Evolutionary conservation across 1,140 invertebrate genomes (phyloP), one percentile per base, ranked within the genome.

Genomic region (Heliconius nattereri): DNA sequence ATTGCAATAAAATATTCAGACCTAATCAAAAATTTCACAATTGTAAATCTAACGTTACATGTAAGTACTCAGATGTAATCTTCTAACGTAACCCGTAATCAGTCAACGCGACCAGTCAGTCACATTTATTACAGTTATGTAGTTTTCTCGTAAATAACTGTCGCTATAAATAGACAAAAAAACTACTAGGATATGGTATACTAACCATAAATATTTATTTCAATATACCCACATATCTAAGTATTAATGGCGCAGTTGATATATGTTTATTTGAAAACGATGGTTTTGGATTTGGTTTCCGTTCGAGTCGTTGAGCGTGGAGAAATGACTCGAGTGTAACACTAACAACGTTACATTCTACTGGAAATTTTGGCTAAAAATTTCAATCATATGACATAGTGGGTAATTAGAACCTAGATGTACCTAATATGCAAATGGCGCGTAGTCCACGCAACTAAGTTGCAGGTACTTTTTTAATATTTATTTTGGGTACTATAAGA

Each of bases 61-160:
- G 16, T 57, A 26, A 1, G 26, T 60, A 66, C 26, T 29, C 29
- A 66, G 60, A 72, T 78, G 72, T 66, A 78, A 75, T 79, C 71
- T 52, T 72, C 19, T 78, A 85, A 82, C 79, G 79, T 85, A 84
- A 86, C 84, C 79, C 80, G 82, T 82, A 89, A 80, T 81, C 91
- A 91, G 78, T 71, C 84, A 91, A 84, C 86, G 90, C 85, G 85
- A 92, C 89, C 82, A 85, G 72, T 71, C 82, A 85, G 73, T 72
- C 78, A 78, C 85, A 66, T 85, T 87, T 80, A 72, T 83, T 91
- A 92, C 91, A 89, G 92, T 92, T 92, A 92, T 83, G 86, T 85
- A 87, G 79, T 91, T 91, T 91, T 91, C 85, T 91, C 81, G 76
- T 75, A 82, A 81, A 83, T 92, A 94, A 94, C 91, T 91, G 91